Base-by-base conservation (phyloP, 2,113 vertebrate genomes). In the Epinephelus fuscoguttatus region DNA sequence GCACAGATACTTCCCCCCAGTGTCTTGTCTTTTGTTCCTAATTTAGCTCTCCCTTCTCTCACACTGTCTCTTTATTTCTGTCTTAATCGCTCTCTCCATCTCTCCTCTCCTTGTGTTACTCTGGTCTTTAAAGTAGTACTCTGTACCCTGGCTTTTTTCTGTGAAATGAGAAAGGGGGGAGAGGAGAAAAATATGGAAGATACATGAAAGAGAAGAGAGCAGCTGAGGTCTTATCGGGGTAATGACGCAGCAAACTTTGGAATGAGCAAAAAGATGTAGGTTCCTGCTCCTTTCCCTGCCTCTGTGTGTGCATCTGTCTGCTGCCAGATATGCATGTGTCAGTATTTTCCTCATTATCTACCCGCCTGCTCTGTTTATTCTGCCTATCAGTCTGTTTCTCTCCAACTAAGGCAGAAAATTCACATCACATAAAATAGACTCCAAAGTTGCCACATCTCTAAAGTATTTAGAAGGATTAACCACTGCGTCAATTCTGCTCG, bases 11-110 rank as follows among this genome's bases (percentile, higher is more conserved):
- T 13, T 37, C 63, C 83, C 66, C 56, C 74, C 2, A 19, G 67
- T 82, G 55, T 64, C 72, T 69, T 72, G 80, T 78, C 77, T 76
- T 85, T 73, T 62, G 70, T 87, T 91, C 78, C 59, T 80, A 86
- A 91, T 75, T 86, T 82, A 84, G 80, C 84, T 74, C 67, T 76
- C 53, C 47, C 50, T 53, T 53, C 21, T 25, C 73, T 47, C 69
- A 18, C 45, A 57, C 60, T 68, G 37, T 70, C 70, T 80, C 25
- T 69, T 75, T 47, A 52, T 71, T 75, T 73, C 69, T 67, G 23
- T 78, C 47, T 75, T 62, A 77, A 84, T 80, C 47, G 60, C 25
- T 52, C 47, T 27, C 53, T 45, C 19, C 12, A 3, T 60, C 3
- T 50, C n/a, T 70, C 40, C 1, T 21, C n/a, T 40, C 21, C 59